These are phyloP conservation scores for Eulemur albifrons DNA, from an alignment of 2,797 vertebrate genomes.

Conservation along the genomic window DNA sequence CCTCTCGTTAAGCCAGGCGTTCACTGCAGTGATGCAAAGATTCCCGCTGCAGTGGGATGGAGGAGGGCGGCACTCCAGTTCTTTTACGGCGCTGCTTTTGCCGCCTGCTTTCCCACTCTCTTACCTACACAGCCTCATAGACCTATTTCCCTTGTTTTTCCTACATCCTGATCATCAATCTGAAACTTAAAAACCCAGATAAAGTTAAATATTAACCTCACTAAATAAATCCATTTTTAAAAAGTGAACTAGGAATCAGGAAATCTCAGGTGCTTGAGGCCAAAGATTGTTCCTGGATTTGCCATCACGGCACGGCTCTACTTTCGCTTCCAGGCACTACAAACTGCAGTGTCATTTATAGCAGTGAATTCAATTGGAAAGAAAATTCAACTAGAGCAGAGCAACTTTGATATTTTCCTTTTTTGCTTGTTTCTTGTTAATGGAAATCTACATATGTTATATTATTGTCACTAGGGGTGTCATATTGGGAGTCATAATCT, in stretches of 20 bases:
- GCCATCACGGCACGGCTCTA: background rate
- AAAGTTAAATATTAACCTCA: background rate
- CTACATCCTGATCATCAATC: background rate
- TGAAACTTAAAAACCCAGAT: background rate
- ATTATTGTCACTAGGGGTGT: background rate
- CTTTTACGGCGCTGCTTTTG: accelerated
- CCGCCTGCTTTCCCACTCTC: accelerated
- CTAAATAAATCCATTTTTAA: background rate
- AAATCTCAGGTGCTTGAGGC: background rate
- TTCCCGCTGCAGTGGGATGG: accelerated
- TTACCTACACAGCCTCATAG: accelerated
- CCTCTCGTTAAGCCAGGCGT: background rate
- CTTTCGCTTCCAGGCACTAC: background rate
- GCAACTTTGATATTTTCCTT: accelerated
- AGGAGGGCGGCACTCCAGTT: accelerated
- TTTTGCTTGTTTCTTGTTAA: background rate
- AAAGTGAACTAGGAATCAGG: background rate
- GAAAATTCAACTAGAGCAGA: background rate
- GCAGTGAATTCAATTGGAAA: background rate
- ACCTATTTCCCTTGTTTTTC: background rate
- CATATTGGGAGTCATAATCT: background rate
- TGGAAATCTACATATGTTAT: background rate
- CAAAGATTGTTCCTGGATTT: background rate
- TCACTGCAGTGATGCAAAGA: accelerated
- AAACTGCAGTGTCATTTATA: background rate